Percentiles rank a stretch among this genome's conserved stretches.
Conservation (phyloP, 23 tunicate species). For the Ciona savignyi region DNA sequence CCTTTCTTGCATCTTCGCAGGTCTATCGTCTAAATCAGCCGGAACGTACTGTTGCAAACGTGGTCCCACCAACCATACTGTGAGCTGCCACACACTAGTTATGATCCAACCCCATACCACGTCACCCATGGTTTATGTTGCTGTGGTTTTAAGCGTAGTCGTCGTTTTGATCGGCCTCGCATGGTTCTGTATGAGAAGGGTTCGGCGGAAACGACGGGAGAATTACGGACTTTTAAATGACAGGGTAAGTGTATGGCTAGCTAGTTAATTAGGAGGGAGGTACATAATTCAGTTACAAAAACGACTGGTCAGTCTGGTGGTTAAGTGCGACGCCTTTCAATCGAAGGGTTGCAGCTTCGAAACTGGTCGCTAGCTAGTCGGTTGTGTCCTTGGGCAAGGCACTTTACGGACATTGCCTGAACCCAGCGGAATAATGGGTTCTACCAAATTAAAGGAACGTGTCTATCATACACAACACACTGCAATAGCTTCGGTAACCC, state of each 20-base stretch:
- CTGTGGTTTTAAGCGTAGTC: neutral
- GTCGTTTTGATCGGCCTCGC: neutral
- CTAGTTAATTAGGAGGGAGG: neutral
- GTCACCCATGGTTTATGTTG: neutral
- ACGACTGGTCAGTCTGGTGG: too few relatives aligned
- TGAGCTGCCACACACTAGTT: neutral
- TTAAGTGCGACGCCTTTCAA: too few relatives aligned
- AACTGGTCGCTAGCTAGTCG: too few relatives aligned
- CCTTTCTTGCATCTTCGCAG: too few relatives aligned
- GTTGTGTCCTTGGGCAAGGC: too few relatives aligned
- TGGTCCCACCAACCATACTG: neutral
- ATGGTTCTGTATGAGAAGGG: neutral
- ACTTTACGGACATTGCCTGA: too few relatives aligned
- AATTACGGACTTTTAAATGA: neutral
- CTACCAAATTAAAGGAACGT: too few relatives aligned
- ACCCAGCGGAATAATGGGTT: too few relatives aligned
- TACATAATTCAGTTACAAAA: too few relatives aligned
- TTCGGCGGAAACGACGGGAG: neutral
- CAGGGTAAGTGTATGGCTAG: neutral
- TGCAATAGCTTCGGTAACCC: too few relatives aligned
- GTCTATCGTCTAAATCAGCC: neutral
- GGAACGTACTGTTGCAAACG: neutral
- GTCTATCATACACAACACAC: too few relatives aligned
- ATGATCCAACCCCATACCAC: neutral
- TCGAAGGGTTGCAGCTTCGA: too few relatives aligned